phyloP scores from a whole-genome alignment of 2,888 invertebrate genomes.

The Ditylenchus weischeri region DNA sequence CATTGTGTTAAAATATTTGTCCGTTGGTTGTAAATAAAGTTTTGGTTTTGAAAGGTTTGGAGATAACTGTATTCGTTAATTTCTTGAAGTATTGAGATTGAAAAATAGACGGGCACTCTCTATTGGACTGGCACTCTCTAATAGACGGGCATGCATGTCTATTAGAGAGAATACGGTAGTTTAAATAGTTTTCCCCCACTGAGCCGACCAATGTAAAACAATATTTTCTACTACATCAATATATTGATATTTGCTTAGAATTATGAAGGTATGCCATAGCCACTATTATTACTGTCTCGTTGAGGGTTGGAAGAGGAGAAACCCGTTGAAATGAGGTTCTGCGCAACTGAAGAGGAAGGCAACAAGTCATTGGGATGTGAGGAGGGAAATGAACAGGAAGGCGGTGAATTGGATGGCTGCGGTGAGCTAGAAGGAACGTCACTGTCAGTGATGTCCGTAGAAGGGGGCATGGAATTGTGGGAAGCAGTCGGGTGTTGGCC shows the following conservation, averaged over 20 bases:
- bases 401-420: neutral
- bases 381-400: slow-evolving; percentile 5
- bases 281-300: neutral
- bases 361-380: neutral
- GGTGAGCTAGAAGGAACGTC: neutral
- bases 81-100: no score
- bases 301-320: neutral
- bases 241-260: neutral
- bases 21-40: no score
- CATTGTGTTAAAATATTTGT: no score
- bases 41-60: no score
- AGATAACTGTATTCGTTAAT: no score
- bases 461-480: neutral
- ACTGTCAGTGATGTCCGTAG: neutral
- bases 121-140: no score
- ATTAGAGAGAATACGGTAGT: no score
- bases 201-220: no score
- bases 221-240: no score
- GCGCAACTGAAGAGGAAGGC: slow-evolving; percentile 4
- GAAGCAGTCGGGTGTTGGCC: neutral
- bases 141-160: no score
- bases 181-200: no score
- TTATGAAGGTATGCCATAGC: slow-evolving; percentile 9
- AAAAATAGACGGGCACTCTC: no score
- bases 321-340: slow-evolving; percentile 4